Percentiles rank a stretch among this genome's conserved stretches.
Conservation (phyloP, 2,888 invertebrate species). For the Scaptomyza caliginosa region DNA sequence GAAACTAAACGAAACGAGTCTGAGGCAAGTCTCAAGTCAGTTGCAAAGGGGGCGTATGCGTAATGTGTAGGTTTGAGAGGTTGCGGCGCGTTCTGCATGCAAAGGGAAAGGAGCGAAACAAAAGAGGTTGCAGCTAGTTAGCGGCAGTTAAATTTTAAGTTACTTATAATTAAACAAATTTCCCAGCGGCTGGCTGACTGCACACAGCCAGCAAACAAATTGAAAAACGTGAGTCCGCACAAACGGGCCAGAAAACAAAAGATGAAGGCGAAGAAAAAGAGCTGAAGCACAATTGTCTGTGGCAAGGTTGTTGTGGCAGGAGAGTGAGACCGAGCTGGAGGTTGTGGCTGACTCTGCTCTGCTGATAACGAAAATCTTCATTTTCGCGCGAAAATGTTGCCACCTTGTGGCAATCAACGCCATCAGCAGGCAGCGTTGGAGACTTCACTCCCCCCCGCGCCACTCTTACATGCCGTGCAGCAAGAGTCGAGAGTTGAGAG, state of each 20-base stretch:
- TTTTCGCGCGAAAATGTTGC: constrained; percentile 78
- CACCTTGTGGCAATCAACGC: constrained; percentile 75
- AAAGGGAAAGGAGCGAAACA: background rate
- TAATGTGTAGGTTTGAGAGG: constrained; percentile 34
- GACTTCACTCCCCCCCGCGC: constrained; percentile 15
- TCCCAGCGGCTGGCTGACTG: constrained; percentile 31
- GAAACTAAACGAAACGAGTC: background rate
- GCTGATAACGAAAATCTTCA: constrained; percentile 75
- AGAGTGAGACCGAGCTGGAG: background rate
- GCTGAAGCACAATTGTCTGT: background rate
- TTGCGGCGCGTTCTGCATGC: constrained; percentile 48
- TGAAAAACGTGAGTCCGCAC: constrained; percentile 71
- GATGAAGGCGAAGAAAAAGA: background rate
- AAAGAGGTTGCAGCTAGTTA: constrained; percentile 5
- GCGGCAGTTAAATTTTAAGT: constrained; percentile 19
- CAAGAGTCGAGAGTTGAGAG: constrained; percentile 1
- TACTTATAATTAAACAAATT: constrained; percentile 59
- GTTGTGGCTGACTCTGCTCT: constrained; percentile 14
- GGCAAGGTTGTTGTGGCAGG: constrained; percentile 6
- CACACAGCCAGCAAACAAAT: constrained; percentile 54
- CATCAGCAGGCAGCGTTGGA: constrained; percentile 59
- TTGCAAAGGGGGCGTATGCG: constrained; percentile 58
- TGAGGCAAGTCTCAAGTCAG: constrained; percentile 1
- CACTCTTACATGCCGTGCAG: too few species aligned
- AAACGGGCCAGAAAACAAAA: constrained; percentile 12